Base-by-base conservation (phyloP, 2,797 vertebrate genomes). In the Danio choprae region DNA sequence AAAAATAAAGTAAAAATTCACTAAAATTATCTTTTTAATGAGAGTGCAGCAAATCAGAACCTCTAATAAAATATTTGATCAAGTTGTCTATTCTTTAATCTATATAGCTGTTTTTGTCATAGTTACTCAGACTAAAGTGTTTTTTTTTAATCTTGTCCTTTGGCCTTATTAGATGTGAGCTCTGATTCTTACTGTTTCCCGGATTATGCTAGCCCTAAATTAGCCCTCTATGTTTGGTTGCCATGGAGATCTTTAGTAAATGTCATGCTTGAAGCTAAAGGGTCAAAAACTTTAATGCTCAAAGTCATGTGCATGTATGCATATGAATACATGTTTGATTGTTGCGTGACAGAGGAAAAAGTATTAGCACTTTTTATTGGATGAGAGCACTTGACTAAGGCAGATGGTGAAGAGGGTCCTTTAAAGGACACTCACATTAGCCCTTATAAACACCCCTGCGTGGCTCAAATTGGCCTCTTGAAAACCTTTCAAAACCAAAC, bases 351-450 rank as follows among this genome's bases (percentile, higher is more conserved):
- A 43, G 53, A 9, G 73, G 59, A 63, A 41, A 53, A 62, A 72
- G 67, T 43, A 46, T 53, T 22, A 72, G 8, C 48, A 59, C 77
- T 50, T 64, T 79, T 76, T 51, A 59, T 73, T 63, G 76, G 79
- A 55, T 1, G 84, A 81, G 81, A 77, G 75, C 86, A 81, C 90
- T 90, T 86, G 77, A 89, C 41, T 63, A 50, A 15, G 44, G 63
- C 59, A 38, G 4, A 38, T 10, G 59, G 64, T 81, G 84, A 70
- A 79, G 77, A 81, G 74, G 84, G 41, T 41, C 36, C 38, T 77
- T 77, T 82, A 83, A 78, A 77, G 62, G 50, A 73, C 74, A 60
- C 83, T 88, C 84, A 84, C 87, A 75, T 77, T 78, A 81, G 48
- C 48, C 43, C 70, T 77, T 70, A 77, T 68, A 77, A 76, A 77